These are phyloP conservation scores for Bergia sp. DNA, from an alignment of 92 coral and sea anemone genomes.

Conservation along the genomic window DNA sequence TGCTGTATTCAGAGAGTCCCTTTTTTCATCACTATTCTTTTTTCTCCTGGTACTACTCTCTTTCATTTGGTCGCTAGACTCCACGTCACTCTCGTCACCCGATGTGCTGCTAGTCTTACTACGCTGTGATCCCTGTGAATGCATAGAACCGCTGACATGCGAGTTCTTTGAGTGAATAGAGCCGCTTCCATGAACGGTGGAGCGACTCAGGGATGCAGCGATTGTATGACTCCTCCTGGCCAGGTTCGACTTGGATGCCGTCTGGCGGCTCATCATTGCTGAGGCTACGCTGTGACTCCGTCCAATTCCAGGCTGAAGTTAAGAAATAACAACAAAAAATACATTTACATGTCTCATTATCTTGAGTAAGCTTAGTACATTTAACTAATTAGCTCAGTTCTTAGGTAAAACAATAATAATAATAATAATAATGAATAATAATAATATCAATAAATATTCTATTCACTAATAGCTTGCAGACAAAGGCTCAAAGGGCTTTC, in stretches of 20 bases:
- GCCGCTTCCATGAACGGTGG: conserved; percentile 47
- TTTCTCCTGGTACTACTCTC: conserved; percentile 40
- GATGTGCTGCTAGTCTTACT: conserved; percentile 72
- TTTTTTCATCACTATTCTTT: conserved; percentile 49
- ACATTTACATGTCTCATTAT: background rate
- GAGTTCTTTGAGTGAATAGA: background rate
- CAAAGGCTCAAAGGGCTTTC: no score
- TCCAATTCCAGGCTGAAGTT: conserved; percentile 54
- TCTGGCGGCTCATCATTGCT: conserved; percentile 53
- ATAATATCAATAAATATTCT: no score
- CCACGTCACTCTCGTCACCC: conserved; percentile 59
- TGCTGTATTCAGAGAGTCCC: conserved; percentile 27
- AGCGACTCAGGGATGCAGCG: conserved; percentile 58
- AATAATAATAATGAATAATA: no score
- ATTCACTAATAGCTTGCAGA: no score
- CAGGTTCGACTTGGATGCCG: conserved; percentile 54
- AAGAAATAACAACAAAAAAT: conserved; percentile 5
- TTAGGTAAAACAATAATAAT: no score
- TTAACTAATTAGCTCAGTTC: no score
- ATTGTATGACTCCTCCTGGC: conserved; percentile 64
- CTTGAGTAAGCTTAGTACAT: background rate
- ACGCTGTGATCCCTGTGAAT: conserved; percentile 55
- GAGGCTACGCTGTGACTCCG: conserved; percentile 67
- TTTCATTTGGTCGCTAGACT: conserved; percentile 53
- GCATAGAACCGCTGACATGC: conserved; percentile 19